Percentiles rank a stretch among this genome's conserved stretches.
Evolutionary conservation across 2,797 vertebrate species (phyloP).

Genomic region (Myiothlypis chrysogaster): DNA sequence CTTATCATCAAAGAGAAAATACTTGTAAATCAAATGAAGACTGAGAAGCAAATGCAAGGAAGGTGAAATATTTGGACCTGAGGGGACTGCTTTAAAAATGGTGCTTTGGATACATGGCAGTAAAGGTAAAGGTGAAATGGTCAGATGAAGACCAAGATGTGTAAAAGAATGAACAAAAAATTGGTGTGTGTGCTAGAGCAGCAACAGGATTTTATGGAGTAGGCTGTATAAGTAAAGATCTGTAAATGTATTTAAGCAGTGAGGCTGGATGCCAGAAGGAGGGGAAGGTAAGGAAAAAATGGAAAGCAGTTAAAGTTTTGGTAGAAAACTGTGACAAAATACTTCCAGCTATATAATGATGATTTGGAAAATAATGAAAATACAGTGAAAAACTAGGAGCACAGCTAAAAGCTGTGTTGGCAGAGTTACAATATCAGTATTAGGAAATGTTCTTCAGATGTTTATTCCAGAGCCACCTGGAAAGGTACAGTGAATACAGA

Average conservation of each 20-base stretch:
- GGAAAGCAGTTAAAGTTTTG: neutral
- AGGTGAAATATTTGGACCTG: neutral
- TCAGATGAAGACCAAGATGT: neutral
- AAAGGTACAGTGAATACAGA: neutral
- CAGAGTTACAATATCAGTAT: neutral
- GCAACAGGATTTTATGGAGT: neutral
- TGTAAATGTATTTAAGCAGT: neutral
- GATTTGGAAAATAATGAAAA: neutral
- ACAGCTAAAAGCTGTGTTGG: neutral
- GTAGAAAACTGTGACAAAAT: neutral
- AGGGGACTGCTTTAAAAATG: neutral
- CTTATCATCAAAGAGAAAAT: neutral
- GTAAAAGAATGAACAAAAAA: neutral
- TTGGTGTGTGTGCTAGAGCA: neutral
- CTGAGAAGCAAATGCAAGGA: neutral
- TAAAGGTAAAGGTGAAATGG: neutral
- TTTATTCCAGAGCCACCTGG: neutral
- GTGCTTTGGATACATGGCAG: neutral
- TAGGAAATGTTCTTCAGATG: neutral
- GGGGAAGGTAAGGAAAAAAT: neutral
- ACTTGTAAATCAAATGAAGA: neutral
- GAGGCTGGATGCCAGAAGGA: neutral
- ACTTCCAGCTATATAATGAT: neutral
- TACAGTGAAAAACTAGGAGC: neutral
- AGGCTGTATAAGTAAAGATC: neutral